These are phyloP conservation scores for Andrena haemorrhoa DNA, from an alignment of 2,888 invertebrate genomes.

Conservation along the genomic window DNA sequence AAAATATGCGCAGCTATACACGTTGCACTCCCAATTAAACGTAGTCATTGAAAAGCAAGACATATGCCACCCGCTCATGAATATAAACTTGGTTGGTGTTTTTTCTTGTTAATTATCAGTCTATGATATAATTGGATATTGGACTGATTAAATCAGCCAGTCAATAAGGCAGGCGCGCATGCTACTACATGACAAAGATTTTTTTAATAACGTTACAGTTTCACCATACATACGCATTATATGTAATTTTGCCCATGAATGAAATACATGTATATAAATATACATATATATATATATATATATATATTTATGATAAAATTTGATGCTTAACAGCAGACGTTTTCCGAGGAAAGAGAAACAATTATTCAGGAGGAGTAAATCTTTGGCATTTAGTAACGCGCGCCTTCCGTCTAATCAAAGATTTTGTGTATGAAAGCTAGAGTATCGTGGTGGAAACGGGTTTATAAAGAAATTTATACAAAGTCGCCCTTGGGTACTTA, in stretches of 20 bases:
- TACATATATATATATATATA: slow-evolving; percentile 45
- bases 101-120: slow-evolving; percentile 77
- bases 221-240: slow-evolving; percentile 8
- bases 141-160: slow-evolving; percentile 71
- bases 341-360: slow-evolving; percentile 29
- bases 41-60: slow-evolving; percentile 60
- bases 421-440: slow-evolving; percentile 73
- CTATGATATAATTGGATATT: slow-evolving; percentile 79
- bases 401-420: slow-evolving; percentile 68
- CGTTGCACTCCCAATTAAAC: slow-evolving; percentile 49
- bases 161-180: slow-evolving; percentile 68
- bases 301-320: slow-evolving; percentile 41
- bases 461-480: slow-evolving; percentile 61
- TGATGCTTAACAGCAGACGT: slow-evolving; percentile 22
- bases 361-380: slow-evolving; percentile 44
- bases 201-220: slow-evolving; percentile 24
- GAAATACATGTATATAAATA: slow-evolving; percentile 31
- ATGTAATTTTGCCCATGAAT: slow-evolving; percentile 35
- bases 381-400: slow-evolving; percentile 70
- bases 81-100: slow-evolving; percentile 70
- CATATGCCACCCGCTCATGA: slow-evolving; percentile 68
- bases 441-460: slow-evolving; percentile 49
- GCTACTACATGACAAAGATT: slow-evolving; percentile 70
- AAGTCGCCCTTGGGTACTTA: slow-evolving; percentile 42
- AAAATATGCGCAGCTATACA: slow-evolving; percentile 40